Conservation (phyloP, 2,888 invertebrate genomes). For the Bibio marci region DNA sequence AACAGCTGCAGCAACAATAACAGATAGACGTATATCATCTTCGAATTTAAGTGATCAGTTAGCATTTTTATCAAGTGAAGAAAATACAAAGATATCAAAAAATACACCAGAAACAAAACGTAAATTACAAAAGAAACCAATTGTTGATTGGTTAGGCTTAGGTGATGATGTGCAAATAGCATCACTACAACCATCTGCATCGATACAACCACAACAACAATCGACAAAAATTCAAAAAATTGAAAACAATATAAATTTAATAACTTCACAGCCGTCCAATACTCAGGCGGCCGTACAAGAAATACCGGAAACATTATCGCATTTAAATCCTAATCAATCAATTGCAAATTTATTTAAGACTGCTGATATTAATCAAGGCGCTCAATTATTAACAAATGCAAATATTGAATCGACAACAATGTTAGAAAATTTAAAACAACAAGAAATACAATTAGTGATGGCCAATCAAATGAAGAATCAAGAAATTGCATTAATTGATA, state of each 20-base stretch:
- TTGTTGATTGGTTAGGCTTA: constrained; percentile 2
- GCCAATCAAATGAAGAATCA: constrained; percentile 26
- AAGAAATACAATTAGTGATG: constrained; percentile 23
- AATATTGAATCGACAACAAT: constrained; percentile 21
- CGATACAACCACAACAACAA: constrained; percentile 14
- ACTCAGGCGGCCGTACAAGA: too few relatives aligned
- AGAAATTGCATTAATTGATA: constrained; percentile 22
- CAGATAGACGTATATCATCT: too few relatives aligned
- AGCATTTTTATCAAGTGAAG: too few relatives aligned
- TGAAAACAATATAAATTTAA: too few relatives aligned
- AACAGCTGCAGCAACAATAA: too few relatives aligned
- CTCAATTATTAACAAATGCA: constrained; percentile 17
- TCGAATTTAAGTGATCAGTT: too few relatives aligned
- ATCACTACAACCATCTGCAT: constrained; percentile 9
- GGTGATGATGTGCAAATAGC: constrained; percentile 10
- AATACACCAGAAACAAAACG: background rate
- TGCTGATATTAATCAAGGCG: background rate
- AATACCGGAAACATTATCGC: too few relatives aligned
- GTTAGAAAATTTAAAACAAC: constrained; percentile 21
- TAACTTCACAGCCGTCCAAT: too few relatives aligned
- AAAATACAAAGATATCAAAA: background rate
- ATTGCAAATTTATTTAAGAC: too few relatives aligned
- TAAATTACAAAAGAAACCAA: background rate
- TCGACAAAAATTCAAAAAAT: too few relatives aligned
- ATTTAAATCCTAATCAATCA: too few relatives aligned